Evolutionary conservation across 2,797 vertebrate species (phyloP), one percentile per base, ranked within the genome.

Genomic region (Pelobates cultripes): DNA sequence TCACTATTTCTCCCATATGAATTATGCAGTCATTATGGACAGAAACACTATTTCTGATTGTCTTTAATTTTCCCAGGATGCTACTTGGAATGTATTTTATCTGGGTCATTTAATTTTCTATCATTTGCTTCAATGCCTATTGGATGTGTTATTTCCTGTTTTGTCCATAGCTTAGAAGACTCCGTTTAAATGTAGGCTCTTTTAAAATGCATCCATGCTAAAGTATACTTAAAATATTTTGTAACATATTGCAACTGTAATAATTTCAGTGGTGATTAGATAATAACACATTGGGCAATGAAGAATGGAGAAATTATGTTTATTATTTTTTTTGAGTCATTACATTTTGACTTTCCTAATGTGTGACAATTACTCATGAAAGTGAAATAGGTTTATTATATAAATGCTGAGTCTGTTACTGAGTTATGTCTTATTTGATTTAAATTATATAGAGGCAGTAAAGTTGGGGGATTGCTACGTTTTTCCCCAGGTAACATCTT

Each of bases 61-160:
- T 17, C 41, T 43, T 17, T 15, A 9, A 40, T 4, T 15, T 17
- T 68, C 45, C 64, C 47, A 60, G 3, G 4, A 4, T 41, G 4
- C 15, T 60, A 15, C 47, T 80, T 74, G 61, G 41, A 14, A 4
- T 41, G 9, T 55, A 70, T n/a, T 7, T 53, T 75, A 13, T 13
- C 8, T 40, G 53, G 57, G 44, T 40, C 67, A 76, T 81, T 61
- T 76, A 6, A 63, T 63, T 75, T 64, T 17, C 55, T 47, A 81
- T 75, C 66, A 63, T 70, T 45, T 70, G 66, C 66, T 60, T 75
- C 41, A 63, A n/a, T 75, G 15, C 4, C 28, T 80, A 5, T 15
- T 43, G 57, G 64, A 74, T 10, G 47, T 51, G 47, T 53, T 70
- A 70, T 70, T 64, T 14, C 43, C 40, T 17, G 45, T 13, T 63